Conservation (phyloP, 1,140 invertebrate genomes). For the Dolichoris vasculosae region DNA sequence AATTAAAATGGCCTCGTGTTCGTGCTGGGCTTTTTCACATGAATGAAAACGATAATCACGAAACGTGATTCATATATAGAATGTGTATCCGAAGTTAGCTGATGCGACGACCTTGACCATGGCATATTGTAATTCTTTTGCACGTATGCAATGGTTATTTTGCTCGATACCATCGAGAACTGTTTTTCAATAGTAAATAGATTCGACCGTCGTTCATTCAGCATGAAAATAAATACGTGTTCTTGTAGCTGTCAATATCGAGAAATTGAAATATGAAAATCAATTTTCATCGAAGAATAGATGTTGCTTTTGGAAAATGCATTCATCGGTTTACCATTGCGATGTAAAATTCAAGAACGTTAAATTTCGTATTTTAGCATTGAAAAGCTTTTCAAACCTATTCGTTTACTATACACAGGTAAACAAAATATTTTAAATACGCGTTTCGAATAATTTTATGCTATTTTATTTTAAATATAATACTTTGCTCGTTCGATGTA, state of each 20-base stretch:
- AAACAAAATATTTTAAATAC: not conserved
- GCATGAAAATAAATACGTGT: no score
- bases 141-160: not conserved
- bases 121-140: not conserved
- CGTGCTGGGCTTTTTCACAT: conserved; percentile 31
- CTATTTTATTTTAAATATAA: no score
- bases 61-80: conserved; percentile 25
- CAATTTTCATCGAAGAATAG: not conserved
- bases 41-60: conserved; percentile 46
- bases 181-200: not conserved
- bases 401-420: not conserved
- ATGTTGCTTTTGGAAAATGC: not conserved
- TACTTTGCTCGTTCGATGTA: no score
- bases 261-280: no score
- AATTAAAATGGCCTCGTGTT: conserved; percentile 6
- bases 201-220: not conserved
- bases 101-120: conserved; percentile 38
- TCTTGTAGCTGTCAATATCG: no score
- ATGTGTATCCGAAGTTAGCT: not conserved
- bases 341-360: no score
- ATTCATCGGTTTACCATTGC: not conserved
- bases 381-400: not conserved
- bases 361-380: no score
- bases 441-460: not conserved
- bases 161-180: not conserved